phyloP scores from a whole-genome alignment of 2,797 vertebrate genomes.

The Aythya fuligula region DNA sequence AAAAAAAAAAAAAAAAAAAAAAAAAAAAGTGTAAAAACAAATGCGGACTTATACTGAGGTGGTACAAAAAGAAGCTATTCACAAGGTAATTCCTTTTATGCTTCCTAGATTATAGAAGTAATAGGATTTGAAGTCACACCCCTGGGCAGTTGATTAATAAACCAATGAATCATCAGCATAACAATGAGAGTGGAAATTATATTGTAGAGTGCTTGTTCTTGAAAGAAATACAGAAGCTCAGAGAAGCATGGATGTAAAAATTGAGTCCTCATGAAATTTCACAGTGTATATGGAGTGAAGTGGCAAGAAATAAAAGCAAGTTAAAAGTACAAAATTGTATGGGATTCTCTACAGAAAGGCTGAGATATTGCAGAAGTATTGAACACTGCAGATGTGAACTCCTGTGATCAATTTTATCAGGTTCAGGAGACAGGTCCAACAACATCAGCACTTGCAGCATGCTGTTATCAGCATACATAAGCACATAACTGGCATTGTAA shows the following conservation, averaged over 20 bases:
- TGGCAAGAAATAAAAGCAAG: background rate
- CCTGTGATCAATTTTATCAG: background rate
- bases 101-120: background rate
- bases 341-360: background rate
- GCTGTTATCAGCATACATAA: background rate
- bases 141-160: background rate
- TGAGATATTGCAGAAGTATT: background rate
- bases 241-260: background rate
- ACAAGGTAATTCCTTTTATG: background rate
- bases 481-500: background rate
- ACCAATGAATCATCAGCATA: background rate
- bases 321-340: background rate
- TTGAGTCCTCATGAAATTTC: background rate
- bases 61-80: background rate
- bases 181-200: background rate
- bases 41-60: background rate
- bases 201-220: background rate
- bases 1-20: too few relatives aligned
- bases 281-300: background rate
- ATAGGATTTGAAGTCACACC: background rate
- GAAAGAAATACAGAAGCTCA: background rate
- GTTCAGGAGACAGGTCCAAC: background rate
- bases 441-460: background rate
- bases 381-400: background rate
- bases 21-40: background rate